These are phyloP conservation scores for Xiphophorus birchmanni DNA, from an alignment of 2,797 vertebrate species.

Conservation along the genomic window DNA sequence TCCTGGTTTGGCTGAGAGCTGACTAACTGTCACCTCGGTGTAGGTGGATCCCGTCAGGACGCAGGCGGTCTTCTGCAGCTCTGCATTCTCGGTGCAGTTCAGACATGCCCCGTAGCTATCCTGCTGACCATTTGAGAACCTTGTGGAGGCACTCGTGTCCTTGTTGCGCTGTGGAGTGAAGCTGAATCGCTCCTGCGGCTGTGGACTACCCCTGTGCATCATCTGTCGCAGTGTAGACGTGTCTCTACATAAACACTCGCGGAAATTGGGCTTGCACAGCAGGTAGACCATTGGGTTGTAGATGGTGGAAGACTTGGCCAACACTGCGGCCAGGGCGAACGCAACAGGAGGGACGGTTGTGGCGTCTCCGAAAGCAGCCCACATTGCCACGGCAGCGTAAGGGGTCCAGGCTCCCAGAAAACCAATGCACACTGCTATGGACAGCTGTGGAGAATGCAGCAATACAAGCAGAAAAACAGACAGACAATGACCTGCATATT, in stretches of 20 bases:
- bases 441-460: conserved; percentile 78
- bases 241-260: conserved; percentile 81
- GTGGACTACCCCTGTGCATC: conserved; percentile 73
- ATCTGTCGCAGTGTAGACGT: conserved; percentile 71
- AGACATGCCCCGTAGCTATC: conserved; percentile 69
- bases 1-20: conserved; percentile 63
- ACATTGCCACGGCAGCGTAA: conserved; percentile 83
- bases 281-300: conserved; percentile 88
- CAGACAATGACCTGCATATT: not conserved
- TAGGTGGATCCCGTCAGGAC: conserved; percentile 65
- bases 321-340: conserved; percentile 83
- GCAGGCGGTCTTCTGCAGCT: conserved; percentile 66
- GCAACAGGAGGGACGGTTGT: conserved; percentile 75
- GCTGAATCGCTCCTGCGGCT: conserved; percentile 42
- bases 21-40: conserved; percentile 72
- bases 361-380: conserved; percentile 81
- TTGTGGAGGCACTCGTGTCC: conserved; percentile 66
- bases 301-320: conserved; percentile 88
- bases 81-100: conserved; percentile 52
- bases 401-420: conserved; percentile 88
- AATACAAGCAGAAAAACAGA: conserved; percentile 18
- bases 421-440: conserved; percentile 86
- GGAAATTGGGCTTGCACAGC: conserved; percentile 88
- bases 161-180: conserved; percentile 59
- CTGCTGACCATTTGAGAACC: conserved; percentile 65